These are phyloP conservation scores for Agriopis aurantiaria DNA, from an alignment of 2,888 invertebrate species.

Conservation along the genomic window DNA sequence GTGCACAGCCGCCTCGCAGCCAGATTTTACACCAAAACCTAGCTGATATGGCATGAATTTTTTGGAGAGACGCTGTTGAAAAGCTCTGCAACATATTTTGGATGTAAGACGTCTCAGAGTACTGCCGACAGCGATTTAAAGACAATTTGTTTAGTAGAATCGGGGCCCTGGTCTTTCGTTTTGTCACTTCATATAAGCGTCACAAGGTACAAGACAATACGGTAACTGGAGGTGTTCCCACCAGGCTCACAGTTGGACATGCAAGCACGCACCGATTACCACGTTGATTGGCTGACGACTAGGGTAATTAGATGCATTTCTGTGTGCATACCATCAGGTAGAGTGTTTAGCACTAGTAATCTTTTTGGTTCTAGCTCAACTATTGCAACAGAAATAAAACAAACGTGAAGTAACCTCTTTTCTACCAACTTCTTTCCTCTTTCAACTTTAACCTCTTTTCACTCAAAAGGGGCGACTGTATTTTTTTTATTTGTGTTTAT, in stretches of 20 bases:
- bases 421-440: too few species aligned
- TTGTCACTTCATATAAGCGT: background rate
- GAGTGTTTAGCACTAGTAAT: background rate
- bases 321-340: slow-evolving; percentile 25
- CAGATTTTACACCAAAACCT: too few species aligned
- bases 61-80: too few species aligned
- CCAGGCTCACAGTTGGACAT: slow-evolving; percentile 14
- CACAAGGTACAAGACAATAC: slow-evolving; percentile 14
- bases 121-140: too few species aligned
- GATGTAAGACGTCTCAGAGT: too few species aligned
- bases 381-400: background rate
- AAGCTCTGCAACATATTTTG: too few species aligned
- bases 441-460: too few species aligned
- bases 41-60: too few species aligned
- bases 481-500: too few species aligned
- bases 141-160: too few species aligned
- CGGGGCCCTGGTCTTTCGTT: background rate
- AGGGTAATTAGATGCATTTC: slow-evolving; percentile 38
- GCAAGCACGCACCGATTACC: slow-evolving; percentile 42
- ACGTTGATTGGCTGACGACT: slow-evolving; percentile 25
- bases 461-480: too few species aligned
- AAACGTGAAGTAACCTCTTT: background rate
- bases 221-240: slow-evolving; percentile 29
- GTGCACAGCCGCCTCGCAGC: too few species aligned
- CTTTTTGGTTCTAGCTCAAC: background rate